Evolutionary conservation across 2,113 vertebrate genomes (phyloP), one percentile per base, ranked within the genome.

Genomic region (Myotis yumanensis): DNA sequence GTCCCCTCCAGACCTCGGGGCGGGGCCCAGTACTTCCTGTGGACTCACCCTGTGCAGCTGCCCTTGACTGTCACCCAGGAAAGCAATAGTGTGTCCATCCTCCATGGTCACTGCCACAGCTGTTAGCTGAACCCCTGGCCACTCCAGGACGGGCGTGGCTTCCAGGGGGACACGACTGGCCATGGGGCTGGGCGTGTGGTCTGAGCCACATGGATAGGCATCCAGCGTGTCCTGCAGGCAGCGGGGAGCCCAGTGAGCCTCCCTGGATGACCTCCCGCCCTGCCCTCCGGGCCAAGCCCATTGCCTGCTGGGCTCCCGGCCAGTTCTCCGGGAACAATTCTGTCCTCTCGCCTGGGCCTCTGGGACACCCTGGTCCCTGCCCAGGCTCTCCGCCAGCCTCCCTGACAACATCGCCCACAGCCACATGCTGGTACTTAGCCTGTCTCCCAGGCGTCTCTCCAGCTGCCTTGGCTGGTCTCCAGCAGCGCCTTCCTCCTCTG

Each of bases 141-240:
- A 99, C 97, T 99, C 99, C 96, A 99, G 96, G 73, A 99, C 98
- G 0, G 99, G 98, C 4, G 98, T 97, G 11, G 98, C 98, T 96
- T 99, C 98, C 87, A 99, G 97, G 0, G 99, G 96, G 0, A 99
- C 94, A 2, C 98, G 97, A 95, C 99, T 99, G 97, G 99, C 99
- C 99, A 99, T 99, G 1, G 99, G 99, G 96, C 99, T 99, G 76
- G 99, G 99, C 2, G 99, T 99, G 98, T 99, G 99, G 98, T 99
- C 99, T 12, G 99, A 99, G 86, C 99, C 99, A 57, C 99, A 99
- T 1, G 99, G 99, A 95, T 99, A 99, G 3, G 99, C 98, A 15
- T 99, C 99, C 51, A 99, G 97, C 8, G 99, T 99, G 92, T 99
- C 99, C 99, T 99, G 86, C 46, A 82, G 15, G 1, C 20, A 22